A percentile compares a stretch with the other conserved stretches of the same genome.
Conservation (phyloP, 2,888 invertebrate species). For the Cryptocephalus moraei region DNA sequence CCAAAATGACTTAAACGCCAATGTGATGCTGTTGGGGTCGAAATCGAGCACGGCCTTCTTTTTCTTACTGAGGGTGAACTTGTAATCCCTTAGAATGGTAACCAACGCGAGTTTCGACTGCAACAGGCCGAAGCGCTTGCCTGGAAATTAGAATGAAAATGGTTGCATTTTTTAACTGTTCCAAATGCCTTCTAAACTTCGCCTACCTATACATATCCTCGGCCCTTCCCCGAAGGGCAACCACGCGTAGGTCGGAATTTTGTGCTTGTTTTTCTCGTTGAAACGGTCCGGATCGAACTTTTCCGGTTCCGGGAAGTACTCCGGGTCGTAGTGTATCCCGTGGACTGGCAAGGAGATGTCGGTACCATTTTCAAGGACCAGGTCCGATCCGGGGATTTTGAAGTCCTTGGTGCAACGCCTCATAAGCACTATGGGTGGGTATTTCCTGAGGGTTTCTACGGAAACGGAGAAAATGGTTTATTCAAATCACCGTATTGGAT, state of each 20-base stretch:
- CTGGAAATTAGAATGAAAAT: not conserved
- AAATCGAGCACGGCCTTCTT: not conserved
- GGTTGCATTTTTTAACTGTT: too few species aligned
- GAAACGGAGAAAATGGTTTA: conserved; percentile 1
- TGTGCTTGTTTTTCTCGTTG: conserved; percentile 15
- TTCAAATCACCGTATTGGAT: too few species aligned
- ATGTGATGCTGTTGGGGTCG: not conserved
- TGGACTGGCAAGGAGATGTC: conserved; percentile 26
- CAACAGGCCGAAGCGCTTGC: not conserved
- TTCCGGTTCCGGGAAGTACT: conserved; percentile 22
- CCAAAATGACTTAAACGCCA: not conserved
- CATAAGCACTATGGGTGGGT: conserved; percentile 25
- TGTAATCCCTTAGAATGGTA: not conserved
- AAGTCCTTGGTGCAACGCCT: conserved; percentile 22
- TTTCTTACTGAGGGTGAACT: not conserved
- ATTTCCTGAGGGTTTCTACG: conserved; percentile 33
- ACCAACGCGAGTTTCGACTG: not conserved
- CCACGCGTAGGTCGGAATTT: conserved; percentile 15
- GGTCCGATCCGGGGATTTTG: conserved; percentile 24
- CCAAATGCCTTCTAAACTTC: not conserved
- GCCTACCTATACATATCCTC: conserved; percentile 30
- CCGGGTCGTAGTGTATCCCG: conserved; percentile 20
- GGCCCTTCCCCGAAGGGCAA: conserved; percentile 34
- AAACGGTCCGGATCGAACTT: conserved; percentile 23
- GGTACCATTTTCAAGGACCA: conserved; percentile 29